phyloP scores from a whole-genome alignment of 2,888 invertebrate genomes.

The Hedychridium roseum region DNA sequence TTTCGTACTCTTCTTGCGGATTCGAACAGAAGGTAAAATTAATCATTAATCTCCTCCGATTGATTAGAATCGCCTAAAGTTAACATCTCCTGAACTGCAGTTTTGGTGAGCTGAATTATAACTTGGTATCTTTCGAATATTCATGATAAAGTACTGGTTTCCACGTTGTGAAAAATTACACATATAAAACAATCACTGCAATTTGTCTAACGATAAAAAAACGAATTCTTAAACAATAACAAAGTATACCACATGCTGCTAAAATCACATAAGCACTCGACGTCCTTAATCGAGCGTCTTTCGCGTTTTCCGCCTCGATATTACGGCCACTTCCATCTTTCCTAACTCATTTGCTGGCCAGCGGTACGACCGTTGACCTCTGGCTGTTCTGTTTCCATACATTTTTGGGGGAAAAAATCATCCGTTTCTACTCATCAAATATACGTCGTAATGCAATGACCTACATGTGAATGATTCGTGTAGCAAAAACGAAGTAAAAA shows the following conservation, averaged over 20 bases:
- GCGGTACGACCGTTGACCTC: conserved; percentile 5
- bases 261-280: conserved; percentile 52
- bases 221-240: conserved; percentile 56
- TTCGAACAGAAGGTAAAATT: too few species aligned
- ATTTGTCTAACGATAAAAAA: conserved; percentile 48
- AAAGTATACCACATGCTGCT: conserved; percentile 54
- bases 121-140: conserved; percentile 6
- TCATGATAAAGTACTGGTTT: conserved; percentile 18
- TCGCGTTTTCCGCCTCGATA: conserved; percentile 11
- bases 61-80: neutral
- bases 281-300: too few species aligned
- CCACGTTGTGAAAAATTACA: conserved; percentile 25
- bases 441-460: conserved; percentile 14
- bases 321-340: conserved; percentile 12
- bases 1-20: too few species aligned
- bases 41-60: too few species aligned
- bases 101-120: conserved; percentile 27
- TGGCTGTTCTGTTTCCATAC: conserved; percentile 8
- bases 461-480: too few species aligned
- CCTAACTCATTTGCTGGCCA: too few species aligned
- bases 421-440: conserved; percentile 4
- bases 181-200: conserved; percentile 46
- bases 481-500: too few species aligned
- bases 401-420: conserved; percentile 14
- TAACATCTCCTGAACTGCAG: conserved; percentile 27